Conservation (phyloP, 2,888 invertebrate species). For the Dorcus hopei region DNA sequence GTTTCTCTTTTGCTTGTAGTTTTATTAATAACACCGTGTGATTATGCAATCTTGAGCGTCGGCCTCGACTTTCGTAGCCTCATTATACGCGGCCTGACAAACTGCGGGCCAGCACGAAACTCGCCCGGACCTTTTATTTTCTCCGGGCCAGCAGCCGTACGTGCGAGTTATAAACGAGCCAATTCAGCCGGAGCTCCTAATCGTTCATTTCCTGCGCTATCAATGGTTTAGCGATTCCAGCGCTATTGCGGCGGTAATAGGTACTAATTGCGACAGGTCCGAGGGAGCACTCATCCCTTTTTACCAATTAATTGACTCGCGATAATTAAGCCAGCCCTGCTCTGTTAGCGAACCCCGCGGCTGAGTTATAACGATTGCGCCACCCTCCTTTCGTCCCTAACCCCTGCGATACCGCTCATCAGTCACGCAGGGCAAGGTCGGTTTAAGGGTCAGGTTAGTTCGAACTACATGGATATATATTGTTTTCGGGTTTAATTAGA, state of each 20-base stretch:
- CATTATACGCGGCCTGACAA: neutral
- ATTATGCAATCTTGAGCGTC: too few relatives aligned
- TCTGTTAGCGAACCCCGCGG: constrained; percentile 40
- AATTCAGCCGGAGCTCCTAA: constrained; percentile 15
- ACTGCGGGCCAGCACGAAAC: too few relatives aligned
- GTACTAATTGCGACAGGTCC: constrained; percentile 42
- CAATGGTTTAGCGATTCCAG: constrained; percentile 30
- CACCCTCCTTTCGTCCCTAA: constrained; percentile 14
- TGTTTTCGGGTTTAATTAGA: constrained; percentile 3
- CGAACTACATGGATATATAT: neutral
- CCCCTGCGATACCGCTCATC: constrained; percentile 11
- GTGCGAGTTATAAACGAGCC: constrained; percentile 16
- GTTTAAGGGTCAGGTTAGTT: neutral
- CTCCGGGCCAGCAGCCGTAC: neutral
- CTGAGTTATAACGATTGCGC: constrained; percentile 37
- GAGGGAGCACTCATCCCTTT: constrained; percentile 38
- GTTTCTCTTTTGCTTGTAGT: neutral
- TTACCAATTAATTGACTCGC: constrained; percentile 48
- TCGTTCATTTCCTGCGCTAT: constrained; percentile 22
- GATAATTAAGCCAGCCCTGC: constrained; percentile 47
- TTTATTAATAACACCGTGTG: neutral
- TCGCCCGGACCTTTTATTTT: neutral
- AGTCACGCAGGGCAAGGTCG: constrained; percentile 1
- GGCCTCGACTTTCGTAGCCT: neutral
- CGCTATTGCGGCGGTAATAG: constrained; percentile 37